Base-by-base conservation (phyloP, 2,113 vertebrate species). In the Amia ocellicauda region DNA sequence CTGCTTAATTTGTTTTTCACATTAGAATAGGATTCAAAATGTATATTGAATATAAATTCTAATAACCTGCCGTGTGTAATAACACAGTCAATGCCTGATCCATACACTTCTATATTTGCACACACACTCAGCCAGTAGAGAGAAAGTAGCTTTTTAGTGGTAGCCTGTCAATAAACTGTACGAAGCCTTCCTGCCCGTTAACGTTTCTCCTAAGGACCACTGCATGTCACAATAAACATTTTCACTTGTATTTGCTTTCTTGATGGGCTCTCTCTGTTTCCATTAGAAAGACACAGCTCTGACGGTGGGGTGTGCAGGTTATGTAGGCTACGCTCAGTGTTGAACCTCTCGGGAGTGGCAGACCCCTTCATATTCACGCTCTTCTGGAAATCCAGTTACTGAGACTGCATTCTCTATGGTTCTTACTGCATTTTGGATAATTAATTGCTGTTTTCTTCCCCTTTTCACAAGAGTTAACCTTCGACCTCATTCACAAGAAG, bases 391-490 rank as follows among this genome's bases (percentile, higher is more conserved):
- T 36, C 31, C 20, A 7, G 54, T 36, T 19, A 27, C 17, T 16
- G 16, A 10, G 40, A 43, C 36, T 14, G 11, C 10, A 4, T 26
- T 9, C 19, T 23, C 29, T 28, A 23, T 42, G 24, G 19, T 2
- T 50, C 36, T 42, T 43, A 50, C 55, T 45, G 56, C 29, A 3
- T 58, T 64, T 67, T 83, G 81, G 31, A 69, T 83, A 85, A 86
- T 89, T 85, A 88, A 87, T 83, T 85, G 80, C 69, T 71, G 75
- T 79, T 80, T 80, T 78, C 75, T 69, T 69, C 76, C 80, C 64
- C 75, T 84, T 86, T 75, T 81, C 63, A 74, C 67, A 59, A 63
- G 60, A 60, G n/a, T 52, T 74, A 79, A 86, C 85, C 85, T 72
- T 67, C 84, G 82, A 86, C 80, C 84, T 74, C 61, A 66, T 76